Percentiles rank a stretch among this genome's conserved stretches.
phyloP scores from a whole-genome alignment of 2,888 invertebrate genomes.

The Agelastica alni region DNA sequence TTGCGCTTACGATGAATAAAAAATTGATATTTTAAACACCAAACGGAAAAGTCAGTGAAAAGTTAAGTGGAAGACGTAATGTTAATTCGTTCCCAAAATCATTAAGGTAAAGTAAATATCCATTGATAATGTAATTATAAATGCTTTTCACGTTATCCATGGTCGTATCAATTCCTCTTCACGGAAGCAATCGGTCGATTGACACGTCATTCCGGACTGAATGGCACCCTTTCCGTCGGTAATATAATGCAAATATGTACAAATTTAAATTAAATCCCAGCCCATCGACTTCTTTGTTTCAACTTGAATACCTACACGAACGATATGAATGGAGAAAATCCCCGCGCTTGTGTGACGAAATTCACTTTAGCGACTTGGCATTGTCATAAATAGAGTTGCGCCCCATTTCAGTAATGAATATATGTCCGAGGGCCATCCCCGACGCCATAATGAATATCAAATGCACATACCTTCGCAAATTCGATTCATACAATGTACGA shows the following conservation, averaged over 20 bases:
- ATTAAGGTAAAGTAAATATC: no score
- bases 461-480: constrained; percentile 34
- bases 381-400: constrained; percentile 29
- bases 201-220: constrained; percentile 11
- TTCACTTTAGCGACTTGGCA: constrained; percentile 21
- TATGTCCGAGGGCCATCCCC: constrained; percentile 25
- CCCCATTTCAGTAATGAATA: constrained; percentile 27
- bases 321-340: constrained; percentile 16
- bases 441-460: constrained; percentile 29
- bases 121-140: no score
- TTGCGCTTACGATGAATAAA: no score
- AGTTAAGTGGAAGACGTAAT: no score
- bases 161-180: background rate
- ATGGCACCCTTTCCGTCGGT: constrained; percentile 9
- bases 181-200: background rate
- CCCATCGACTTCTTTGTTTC: constrained; percentile 24
- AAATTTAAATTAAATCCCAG: constrained; percentile 22
- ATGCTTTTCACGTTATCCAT: background rate
- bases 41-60: no score
- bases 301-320: constrained; percentile 14
- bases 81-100: no score
- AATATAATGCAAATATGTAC: constrained; percentile 23
- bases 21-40: no score
- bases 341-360: constrained; percentile 15
- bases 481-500: constrained; percentile 31